phyloP scores from a whole-genome alignment of 2,888 invertebrate species.

The Metopia argyrocephala region DNA sequence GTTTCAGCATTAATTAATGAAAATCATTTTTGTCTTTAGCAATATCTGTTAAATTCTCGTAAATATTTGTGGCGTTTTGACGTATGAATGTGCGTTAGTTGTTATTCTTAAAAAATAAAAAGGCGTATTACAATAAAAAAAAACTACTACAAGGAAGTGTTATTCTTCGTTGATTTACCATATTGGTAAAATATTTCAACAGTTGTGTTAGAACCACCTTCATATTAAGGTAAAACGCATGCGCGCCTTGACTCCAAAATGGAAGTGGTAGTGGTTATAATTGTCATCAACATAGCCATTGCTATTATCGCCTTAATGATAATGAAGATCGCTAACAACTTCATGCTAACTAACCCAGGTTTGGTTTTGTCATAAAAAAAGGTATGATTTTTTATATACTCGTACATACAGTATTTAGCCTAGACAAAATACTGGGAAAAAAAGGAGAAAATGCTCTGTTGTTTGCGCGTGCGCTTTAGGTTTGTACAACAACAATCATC shows the following conservation, averaged over 20 bases:
- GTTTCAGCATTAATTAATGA: conserved; percentile 50
- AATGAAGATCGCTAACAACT: background rate
- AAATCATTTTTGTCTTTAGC: conserved; percentile 1
- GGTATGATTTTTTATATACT: background rate
- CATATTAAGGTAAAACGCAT: background rate
- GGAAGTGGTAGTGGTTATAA: conserved; percentile 23
- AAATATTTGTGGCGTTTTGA: background rate
- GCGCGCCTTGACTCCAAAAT: background rate
- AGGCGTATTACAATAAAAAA: background rate
- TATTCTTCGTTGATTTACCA: background rate
- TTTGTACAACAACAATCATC: background rate
- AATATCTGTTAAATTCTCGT: conserved; percentile 25
- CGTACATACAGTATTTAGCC: background rate
- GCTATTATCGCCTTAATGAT: background rate
- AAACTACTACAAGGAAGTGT: background rate
- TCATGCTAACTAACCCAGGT: too few species aligned
- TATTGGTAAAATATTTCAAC: background rate
- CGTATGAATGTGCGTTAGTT: background rate
- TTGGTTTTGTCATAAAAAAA: conserved; percentile 4
- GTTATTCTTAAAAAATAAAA: background rate
- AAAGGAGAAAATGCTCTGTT: background rate
- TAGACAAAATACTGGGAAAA: conserved; percentile 50
- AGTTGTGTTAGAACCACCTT: conserved; percentile 30
- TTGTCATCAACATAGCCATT: conserved; percentile 9
- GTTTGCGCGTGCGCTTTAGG: conserved; percentile 30